phyloP scores from a whole-genome alignment of 2,797 vertebrate genomes.

The Perodicticus potto region DNA sequence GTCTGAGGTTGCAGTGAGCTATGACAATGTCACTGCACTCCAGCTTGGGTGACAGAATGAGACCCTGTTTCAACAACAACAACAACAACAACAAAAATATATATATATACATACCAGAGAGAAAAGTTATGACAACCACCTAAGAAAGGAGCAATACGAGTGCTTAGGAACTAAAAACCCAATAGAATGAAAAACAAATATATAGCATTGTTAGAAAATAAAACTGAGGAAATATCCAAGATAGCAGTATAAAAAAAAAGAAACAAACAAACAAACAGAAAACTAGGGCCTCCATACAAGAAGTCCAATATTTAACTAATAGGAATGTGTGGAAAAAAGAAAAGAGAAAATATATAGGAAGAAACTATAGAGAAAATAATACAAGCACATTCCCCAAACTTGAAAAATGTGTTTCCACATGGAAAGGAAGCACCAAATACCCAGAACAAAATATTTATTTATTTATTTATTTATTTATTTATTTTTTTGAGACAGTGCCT shows the following conservation, averaged over 20 bases:
- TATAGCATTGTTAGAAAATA: conserved; percentile 1
- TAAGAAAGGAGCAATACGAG: background rate
- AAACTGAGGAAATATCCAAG: background rate
- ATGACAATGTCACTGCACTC: too few relatives aligned
- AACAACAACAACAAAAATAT: too few relatives aligned
- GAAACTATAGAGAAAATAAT: background rate
- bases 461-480: too few relatives aligned
- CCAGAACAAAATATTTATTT: background rate
- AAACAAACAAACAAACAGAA: background rate
- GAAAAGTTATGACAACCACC: background rate
- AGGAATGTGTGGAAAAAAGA: conserved; percentile 1
- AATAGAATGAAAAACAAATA: background rate
- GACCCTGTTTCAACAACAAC: too few relatives aligned
- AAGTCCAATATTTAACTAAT: background rate
- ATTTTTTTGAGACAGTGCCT: too few relatives aligned
- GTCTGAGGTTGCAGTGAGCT: too few relatives aligned
- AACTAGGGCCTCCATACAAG: background rate
- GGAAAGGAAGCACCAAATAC: background rate
- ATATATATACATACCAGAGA: background rate
- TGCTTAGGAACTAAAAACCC: background rate
- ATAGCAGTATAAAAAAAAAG: background rate
- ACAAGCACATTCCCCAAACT: background rate
- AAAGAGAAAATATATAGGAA: conserved; percentile 7
- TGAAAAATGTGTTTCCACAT: background rate
- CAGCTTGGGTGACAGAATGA: too few relatives aligned